These are phyloP conservation scores for Monodelphis domestica DNA, from an alignment of 2,797 vertebrate species.

Conservation along the genomic window DNA sequence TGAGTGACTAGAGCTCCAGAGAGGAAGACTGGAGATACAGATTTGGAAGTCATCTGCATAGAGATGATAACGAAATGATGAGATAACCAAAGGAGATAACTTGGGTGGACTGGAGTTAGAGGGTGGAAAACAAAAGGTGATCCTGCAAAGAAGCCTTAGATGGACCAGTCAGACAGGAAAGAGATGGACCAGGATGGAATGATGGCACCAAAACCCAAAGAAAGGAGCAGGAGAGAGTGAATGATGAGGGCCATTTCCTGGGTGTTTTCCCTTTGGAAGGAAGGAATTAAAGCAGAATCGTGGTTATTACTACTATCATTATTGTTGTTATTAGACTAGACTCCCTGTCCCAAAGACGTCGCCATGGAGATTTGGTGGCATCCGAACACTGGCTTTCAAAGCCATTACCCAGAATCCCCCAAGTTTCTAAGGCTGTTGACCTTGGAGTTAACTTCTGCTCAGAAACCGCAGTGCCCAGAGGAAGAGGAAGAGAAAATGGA, in stretches of 20 bases:
- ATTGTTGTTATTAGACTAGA: background rate
- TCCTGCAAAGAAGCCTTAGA: background rate
- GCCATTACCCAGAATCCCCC: background rate
- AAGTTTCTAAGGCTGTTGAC: background rate
- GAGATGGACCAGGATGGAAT: background rate
- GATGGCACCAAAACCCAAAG: background rate
- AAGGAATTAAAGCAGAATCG: background rate
- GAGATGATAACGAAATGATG: background rate
- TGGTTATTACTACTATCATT: background rate
- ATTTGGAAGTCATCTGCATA: background rate
- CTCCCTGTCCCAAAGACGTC: background rate
- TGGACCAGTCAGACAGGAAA: background rate
- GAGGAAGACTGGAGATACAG: background rate
- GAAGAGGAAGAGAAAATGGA: background rate
- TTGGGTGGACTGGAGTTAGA: background rate
- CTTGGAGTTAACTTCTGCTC: background rate
- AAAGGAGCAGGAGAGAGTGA: background rate
- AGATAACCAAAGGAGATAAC: background rate
- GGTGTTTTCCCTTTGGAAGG: background rate
- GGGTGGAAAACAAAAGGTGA: background rate
- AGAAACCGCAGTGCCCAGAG: background rate
- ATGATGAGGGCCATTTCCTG: background rate
- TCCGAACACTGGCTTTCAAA: background rate
- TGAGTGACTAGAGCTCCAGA: background rate
- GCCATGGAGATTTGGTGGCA: background rate